Conservation (phyloP, 2,888 invertebrate species). For the Mythimna pallens region DNA sequence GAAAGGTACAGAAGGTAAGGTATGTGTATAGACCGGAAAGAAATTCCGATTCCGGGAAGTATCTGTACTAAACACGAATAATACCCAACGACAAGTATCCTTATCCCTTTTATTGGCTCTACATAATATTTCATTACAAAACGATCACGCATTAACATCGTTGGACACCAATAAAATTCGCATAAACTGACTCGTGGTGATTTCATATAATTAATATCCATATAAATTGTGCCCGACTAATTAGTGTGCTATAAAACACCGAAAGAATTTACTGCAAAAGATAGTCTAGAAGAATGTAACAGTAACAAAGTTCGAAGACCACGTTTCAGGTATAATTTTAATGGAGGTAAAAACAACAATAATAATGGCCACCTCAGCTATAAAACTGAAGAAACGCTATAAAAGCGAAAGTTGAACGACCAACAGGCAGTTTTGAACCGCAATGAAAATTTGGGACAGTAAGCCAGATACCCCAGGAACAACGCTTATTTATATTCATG, state of each 20-base stretch:
- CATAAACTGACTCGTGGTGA: constrained; percentile 33
- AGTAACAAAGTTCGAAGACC: constrained; percentile 32
- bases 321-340: constrained; percentile 34
- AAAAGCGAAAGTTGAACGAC: constrained; percentile 54
- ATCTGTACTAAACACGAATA: no score
- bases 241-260: constrained; percentile 34
- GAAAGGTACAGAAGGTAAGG: not conserved
- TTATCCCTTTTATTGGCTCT: not conserved
- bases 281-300: constrained; percentile 21
- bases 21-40: not conserved
- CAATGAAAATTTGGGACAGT: constrained; percentile 57
- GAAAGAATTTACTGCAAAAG: constrained; percentile 20
- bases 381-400: constrained; percentile 31
- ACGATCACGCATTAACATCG: constrained; percentile 28
- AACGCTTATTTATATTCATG: constrained; percentile 77
- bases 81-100: not conserved
- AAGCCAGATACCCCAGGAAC: constrained; percentile 42
- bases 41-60: no score
- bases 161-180: constrained; percentile 46
- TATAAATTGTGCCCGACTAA: constrained; percentile 46
- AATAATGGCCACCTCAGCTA: constrained; percentile 21
- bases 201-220: constrained; percentile 27
- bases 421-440: constrained; percentile 39
- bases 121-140: not conserved
- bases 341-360: constrained; percentile 22